Evolutionary conservation across 2,797 vertebrate species (phyloP).

Genomic region (Clarias pachynema): DNA sequence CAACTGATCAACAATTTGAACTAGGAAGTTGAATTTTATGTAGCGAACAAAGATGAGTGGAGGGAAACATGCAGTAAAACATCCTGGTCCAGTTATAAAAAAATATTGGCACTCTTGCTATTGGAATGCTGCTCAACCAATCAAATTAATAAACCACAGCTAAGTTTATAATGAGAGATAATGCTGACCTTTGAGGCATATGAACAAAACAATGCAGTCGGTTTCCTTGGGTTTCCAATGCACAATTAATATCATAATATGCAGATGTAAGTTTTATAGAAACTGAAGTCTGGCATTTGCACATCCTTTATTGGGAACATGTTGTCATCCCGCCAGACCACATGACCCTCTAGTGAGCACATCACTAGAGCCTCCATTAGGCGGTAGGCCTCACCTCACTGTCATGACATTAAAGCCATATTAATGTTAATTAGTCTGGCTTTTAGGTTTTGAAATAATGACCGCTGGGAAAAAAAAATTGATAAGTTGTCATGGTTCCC

Average conservation of each 20-base stretch:
- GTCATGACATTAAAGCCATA: not conserved
- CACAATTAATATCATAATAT: not conserved
- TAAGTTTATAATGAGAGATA: not conserved
- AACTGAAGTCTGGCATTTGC: not conserved
- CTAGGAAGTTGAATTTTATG: not conserved
- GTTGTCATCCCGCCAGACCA: not conserved
- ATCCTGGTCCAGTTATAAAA: not conserved
- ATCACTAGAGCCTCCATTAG: slow-evolving; percentile 1
- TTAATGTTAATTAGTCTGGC: slow-evolving; percentile 8
- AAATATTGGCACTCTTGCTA: not conserved
- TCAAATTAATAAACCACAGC: not conserved
- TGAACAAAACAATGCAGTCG: not conserved
- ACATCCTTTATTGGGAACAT: not conserved
- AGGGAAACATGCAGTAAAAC: not conserved
- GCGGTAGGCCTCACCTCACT: not conserved
- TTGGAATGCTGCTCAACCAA: not conserved
- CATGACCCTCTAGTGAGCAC: not conserved
- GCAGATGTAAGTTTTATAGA: not conserved
- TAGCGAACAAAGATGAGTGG: not conserved
- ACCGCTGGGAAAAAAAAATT: slow-evolving; percentile 1
- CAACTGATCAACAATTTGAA: not conserved
- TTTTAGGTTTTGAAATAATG: slow-evolving; percentile 19
- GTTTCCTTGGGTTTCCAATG: not conserved
- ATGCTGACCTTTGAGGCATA: not conserved
- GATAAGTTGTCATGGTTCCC: not conserved